A percentile compares a stretch with the other conserved stretches of the same genome.
phyloP scores from a whole-genome alignment of 1,140 invertebrate genomes.

The Nebria ingens region DNA sequence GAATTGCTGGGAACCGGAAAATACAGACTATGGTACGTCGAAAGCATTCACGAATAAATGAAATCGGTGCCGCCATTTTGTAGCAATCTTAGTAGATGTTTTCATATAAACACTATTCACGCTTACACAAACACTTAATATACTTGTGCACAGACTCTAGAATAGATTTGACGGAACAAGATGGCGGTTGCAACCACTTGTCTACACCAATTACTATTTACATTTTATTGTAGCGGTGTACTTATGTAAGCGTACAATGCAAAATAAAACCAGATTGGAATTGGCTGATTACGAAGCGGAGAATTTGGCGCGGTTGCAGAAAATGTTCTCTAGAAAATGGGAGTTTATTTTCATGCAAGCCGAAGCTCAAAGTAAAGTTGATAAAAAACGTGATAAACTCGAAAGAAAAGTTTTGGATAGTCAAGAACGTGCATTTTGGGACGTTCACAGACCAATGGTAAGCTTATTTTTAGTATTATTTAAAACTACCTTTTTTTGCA shows the following conservation, averaged over 20 bases:
- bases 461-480: slow-evolving; percentile 23
- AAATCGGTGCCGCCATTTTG: too few species aligned
- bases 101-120: too few species aligned
- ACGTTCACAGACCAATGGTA: slow-evolving; percentile 95
- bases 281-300: slow-evolving; percentile 98
- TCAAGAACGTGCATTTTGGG: slow-evolving; percentile 99
- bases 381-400: slow-evolving; percentile 96
- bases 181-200: too few species aligned
- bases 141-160: too few species aligned
- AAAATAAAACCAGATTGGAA: slow-evolving; percentile 95
- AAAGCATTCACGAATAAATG: background rate
- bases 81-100: too few species aligned
- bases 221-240: slow-evolving; percentile 74
- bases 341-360: slow-evolving; percentile 99
- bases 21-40: slow-evolving; percentile 91
- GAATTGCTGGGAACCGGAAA: slow-evolving; percentile 98
- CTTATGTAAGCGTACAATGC: slow-evolving; percentile 98
- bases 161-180: too few species aligned
- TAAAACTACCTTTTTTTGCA: slow-evolving; percentile 3
- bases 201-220: too few species aligned
- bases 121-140: too few species aligned
- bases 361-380: slow-evolving; percentile 79
- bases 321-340: slow-evolving; percentile 99
- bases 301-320: slow-evolving; percentile 92
- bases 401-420: slow-evolving; percentile 97